Evolutionary conservation across 2,888 invertebrate species (phyloP).

Genomic region (Ennomos quercinarius): DNA sequence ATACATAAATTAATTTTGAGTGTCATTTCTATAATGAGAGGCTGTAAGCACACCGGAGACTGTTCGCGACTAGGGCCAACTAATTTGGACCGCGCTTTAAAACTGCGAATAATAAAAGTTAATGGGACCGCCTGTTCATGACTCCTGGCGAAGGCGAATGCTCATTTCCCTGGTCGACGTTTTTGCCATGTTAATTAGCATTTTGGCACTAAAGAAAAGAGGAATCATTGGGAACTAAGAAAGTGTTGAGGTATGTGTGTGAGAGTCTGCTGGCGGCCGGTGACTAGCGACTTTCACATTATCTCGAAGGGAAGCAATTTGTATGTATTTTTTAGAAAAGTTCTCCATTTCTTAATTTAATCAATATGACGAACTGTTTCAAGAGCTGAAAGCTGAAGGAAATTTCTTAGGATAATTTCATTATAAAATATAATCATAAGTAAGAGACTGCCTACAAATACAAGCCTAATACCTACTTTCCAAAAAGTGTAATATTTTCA

Average conservation of each 20-base stretch:
- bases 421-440: too few relatives aligned
- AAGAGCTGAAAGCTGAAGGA: too few relatives aligned
- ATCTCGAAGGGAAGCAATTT: not conserved
- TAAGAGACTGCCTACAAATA: too few relatives aligned
- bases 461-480: too few relatives aligned
- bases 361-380: too few relatives aligned
- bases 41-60: constrained; percentile 58
- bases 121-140: constrained; percentile 79
- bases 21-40: constrained; percentile 67
- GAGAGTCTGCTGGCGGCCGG: not conserved
- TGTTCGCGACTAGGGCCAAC: constrained; percentile 78
- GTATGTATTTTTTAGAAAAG: too few relatives aligned
- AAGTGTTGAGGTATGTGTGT: constrained; percentile 35
- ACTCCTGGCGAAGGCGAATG: constrained; percentile 75
- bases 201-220: constrained; percentile 79
- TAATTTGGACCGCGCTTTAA: constrained; percentile 82
- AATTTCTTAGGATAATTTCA: too few relatives aligned
- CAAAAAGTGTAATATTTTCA: too few relatives aligned
- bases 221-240: constrained; percentile 70
- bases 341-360: too few relatives aligned
- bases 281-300: not conserved
- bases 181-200: constrained; percentile 80
- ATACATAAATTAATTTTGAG: constrained; percentile 62
- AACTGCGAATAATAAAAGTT: constrained; percentile 83
- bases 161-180: constrained; percentile 75